A percentile compares a stretch with the other conserved stretches of the same genome.
Conservation (phyloP, 2,113 vertebrate species). For the Oryzias curvinotus region DNA sequence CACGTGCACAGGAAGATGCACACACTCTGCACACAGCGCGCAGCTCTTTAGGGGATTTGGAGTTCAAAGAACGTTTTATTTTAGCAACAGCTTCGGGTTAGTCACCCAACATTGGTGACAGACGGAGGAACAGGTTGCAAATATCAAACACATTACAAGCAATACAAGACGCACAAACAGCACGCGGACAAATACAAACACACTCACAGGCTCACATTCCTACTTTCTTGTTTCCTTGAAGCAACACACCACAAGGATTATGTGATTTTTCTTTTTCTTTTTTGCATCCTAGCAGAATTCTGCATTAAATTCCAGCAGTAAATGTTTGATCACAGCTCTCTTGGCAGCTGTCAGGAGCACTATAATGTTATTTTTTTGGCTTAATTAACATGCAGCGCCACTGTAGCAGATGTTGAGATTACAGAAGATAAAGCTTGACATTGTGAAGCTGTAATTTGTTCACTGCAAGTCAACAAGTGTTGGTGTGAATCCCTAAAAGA, state of each 20-base stretch:
- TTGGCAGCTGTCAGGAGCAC: constrained; percentile 47
- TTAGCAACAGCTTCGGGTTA: constrained; percentile 59
- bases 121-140: constrained; percentile 67
- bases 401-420: constrained; percentile 25
- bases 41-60: constrained; percentile 42
- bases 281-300: constrained; percentile 14
- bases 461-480: not conserved
- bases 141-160: constrained; percentile 55
- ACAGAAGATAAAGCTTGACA: constrained; percentile 10
- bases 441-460: not conserved
- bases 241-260: constrained; percentile 28
- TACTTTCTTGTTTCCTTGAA: constrained; percentile 34
- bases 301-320: constrained; percentile 31
- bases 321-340: constrained; percentile 39
- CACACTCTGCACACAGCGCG: not conserved
- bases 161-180: constrained; percentile 16
- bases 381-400: constrained; percentile 25
- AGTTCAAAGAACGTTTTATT: constrained; percentile 68
- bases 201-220: constrained; percentile 12
- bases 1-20: constrained; percentile 2
- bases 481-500: no score
- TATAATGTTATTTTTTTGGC: constrained; percentile 19
- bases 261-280: constrained; percentile 14
- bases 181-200: not conserved
- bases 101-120: constrained; percentile 58